Conservation (phyloP, 2,888 invertebrate species). For the Lasioglossum malachurum region DNA sequence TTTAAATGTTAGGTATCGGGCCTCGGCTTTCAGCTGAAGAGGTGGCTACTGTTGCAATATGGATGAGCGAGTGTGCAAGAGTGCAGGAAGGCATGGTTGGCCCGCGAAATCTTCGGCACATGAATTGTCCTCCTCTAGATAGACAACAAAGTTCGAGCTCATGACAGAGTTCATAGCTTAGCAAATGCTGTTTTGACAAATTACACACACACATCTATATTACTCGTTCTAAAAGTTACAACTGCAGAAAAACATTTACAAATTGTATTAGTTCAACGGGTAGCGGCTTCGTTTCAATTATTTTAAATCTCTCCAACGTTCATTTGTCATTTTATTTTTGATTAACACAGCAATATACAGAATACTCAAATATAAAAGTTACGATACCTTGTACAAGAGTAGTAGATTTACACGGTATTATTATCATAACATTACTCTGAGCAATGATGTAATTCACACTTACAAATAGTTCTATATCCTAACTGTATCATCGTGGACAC, state of each 20-base stretch:
- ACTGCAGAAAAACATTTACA: neutral
- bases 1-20: constrained; percentile 78
- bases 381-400: constrained; percentile 19
- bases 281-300: neutral
- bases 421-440: constrained; percentile 25
- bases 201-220: constrained; percentile 1
- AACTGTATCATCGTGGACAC: constrained; percentile 20
- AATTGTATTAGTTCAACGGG: neutral
- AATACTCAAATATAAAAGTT: constrained; percentile 29
- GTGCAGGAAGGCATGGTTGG: constrained; percentile 89
- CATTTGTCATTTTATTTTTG: constrained; percentile 23
- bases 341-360: constrained; percentile 40
- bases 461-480: constrained; percentile 22
- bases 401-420: constrained; percentile 9
- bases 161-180: constrained; percentile 24
- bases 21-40: constrained; percentile 77
- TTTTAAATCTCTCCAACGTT: constrained; percentile 13
- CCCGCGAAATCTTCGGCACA: constrained; percentile 90
- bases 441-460: constrained; percentile 22
- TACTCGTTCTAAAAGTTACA: neutral
- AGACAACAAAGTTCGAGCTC: constrained; percentile 59
- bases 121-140: constrained; percentile 89
- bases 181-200: neutral
- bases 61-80: constrained; percentile 85
- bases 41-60: constrained; percentile 79